A percentile compares a stretch with the other conserved stretches of the same genome.
Evolutionary conservation across 1,140 invertebrate species (phyloP).

Genomic region (Episyrphus balteatus): DNA sequence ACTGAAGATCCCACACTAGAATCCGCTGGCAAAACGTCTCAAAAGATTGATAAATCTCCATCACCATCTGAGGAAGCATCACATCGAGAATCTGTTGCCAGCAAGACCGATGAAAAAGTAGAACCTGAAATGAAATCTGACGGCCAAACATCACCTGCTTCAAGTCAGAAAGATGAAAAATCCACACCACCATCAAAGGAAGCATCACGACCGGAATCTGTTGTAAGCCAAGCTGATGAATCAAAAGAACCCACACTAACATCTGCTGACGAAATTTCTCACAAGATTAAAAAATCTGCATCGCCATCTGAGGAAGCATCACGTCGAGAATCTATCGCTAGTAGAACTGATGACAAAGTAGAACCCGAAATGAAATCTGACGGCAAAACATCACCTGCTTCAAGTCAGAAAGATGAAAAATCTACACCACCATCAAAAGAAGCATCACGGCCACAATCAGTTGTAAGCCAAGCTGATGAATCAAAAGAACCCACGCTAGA

Average conservation of each 20-base stretch:
- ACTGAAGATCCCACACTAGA: background rate
- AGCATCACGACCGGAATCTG: background rate
- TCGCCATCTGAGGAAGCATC: slow-evolving; percentile 9
- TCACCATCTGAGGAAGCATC: slow-evolving; percentile 11
- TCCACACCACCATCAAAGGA: background rate
- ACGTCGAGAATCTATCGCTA: slow-evolving; percentile 9
- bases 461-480: background rate
- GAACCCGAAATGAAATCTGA: no score
- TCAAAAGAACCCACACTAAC: background rate
- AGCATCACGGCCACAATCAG: slow-evolving; percentile 1
- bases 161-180: background rate
- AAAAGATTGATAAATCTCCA: slow-evolving; percentile 1
- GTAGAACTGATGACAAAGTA: no score
- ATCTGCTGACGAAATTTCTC: background rate
- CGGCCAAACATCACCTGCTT: background rate
- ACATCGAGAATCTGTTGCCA: slow-evolving; percentile 8
- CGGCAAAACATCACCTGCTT: background rate
- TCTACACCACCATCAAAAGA: background rate
- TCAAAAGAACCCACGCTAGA: background rate
- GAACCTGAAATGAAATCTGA: no score
- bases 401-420: background rate
- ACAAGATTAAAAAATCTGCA: slow-evolving; percentile 9
- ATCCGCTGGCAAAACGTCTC: background rate
- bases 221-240: background rate
- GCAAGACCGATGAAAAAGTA: no score